Percentiles rank a stretch among this genome's conserved stretches.
phyloP scores from a whole-genome alignment of 2,888 invertebrate genomes.

The Diachrysia chrysitis region DNA sequence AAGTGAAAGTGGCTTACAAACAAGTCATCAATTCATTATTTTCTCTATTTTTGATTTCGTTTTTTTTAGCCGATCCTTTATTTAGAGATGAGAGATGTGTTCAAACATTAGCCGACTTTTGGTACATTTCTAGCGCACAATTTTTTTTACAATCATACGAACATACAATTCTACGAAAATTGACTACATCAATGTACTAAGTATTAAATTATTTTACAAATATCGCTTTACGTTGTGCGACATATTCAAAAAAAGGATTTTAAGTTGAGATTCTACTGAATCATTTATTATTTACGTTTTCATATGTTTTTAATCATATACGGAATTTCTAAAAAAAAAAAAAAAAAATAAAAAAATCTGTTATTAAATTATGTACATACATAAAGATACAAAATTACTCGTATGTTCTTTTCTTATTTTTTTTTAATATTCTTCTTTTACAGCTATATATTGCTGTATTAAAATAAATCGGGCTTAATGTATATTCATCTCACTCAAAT shows the following conservation, averaged over 20 bases:
- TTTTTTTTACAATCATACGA: constrained; percentile 14
- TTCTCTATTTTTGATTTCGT: background rate
- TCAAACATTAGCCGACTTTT: background rate
- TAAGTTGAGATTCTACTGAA: constrained; percentile 19
- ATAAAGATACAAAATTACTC: too few species aligned
- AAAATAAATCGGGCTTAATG: too few species aligned
- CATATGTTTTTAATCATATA: background rate
- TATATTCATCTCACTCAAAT: too few species aligned
- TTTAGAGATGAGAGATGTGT: too few species aligned
- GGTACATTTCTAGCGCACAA: constrained; percentile 11
- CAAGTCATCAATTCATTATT: too few species aligned
- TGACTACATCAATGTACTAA: constrained; percentile 22
- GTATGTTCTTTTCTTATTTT: too few species aligned
- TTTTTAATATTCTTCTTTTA: too few species aligned
- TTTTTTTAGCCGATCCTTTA: too few species aligned
- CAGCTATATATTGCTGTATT: too few species aligned
- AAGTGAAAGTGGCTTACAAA: too few species aligned
- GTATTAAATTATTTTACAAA: background rate
- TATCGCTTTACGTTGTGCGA: background rate
- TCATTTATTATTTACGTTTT: background rate
- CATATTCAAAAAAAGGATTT: background rate
- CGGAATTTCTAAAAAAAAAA: background rate
- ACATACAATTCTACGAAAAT: constrained; percentile 31
- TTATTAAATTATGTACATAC: too few species aligned
- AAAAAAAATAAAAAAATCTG: too few species aligned